Conservation (phyloP, 1,140 invertebrate genomes). For the Brachionus paranguensis region DNA sequence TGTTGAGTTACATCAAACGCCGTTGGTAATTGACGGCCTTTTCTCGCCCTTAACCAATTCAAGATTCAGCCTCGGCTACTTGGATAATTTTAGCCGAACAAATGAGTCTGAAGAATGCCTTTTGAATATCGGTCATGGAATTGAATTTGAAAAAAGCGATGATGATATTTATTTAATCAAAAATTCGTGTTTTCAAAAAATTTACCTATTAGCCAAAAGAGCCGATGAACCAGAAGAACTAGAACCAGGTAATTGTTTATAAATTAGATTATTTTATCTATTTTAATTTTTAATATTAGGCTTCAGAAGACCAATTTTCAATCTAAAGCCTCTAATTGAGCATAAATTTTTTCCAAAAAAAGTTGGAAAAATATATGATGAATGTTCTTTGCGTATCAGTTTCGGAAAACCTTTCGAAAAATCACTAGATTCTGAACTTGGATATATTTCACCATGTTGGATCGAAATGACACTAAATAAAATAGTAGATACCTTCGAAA, state of each 20-base stretch:
- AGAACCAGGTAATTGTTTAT: background rate
- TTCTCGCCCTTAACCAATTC: background rate
- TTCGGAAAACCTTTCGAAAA: background rate
- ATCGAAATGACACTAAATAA: background rate
- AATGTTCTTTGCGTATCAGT: background rate
- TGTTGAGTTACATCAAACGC: background rate
- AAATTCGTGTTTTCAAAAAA: background rate
- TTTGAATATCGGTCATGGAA: background rate
- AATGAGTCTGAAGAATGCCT: background rate
- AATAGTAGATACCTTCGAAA: background rate
- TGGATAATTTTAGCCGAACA: background rate
- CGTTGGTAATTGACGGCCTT: background rate
- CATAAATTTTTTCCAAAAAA: constrained; percentile 25
- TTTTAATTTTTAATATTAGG: background rate
- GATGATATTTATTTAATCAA: background rate
- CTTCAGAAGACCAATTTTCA: background rate
- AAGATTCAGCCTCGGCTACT: background rate
- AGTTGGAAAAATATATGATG: background rate
- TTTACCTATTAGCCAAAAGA: background rate
- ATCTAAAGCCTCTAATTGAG: background rate
- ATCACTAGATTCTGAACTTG: background rate
- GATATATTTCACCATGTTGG: background rate
- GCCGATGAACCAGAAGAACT: background rate
- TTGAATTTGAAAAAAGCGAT: background rate
- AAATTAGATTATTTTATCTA: background rate